phyloP scores from a whole-genome alignment of 1,140 invertebrate genomes.

The Uloborus diversus region DNA sequence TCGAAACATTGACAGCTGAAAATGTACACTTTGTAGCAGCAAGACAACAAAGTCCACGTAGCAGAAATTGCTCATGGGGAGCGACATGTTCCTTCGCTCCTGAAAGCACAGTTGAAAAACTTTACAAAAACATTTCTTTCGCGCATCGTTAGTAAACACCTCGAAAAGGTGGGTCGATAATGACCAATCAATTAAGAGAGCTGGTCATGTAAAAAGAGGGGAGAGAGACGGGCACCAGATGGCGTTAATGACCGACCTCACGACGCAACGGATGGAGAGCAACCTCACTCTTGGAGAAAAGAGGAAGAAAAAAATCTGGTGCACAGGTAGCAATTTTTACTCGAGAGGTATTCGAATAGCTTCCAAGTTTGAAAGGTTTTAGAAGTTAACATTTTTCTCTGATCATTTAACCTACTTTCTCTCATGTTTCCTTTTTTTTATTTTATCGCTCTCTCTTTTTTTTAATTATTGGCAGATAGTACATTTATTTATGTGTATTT shows the following conservation, averaged over 20 bases:
- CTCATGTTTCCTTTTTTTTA: neutral
- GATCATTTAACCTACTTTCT: neutral
- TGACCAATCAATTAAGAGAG: conserved; percentile 52
- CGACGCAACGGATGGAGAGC: neutral
- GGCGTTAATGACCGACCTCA: conserved; percentile 45
- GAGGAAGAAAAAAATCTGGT: too few relatives aligned
- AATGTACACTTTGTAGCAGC: too few relatives aligned
- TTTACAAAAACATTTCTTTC: too few relatives aligned
- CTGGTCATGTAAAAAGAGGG: neutral
- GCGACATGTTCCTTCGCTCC: too few relatives aligned
- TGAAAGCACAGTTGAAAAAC: too few relatives aligned
- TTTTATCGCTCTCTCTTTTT: neutral
- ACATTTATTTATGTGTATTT: too few relatives aligned
- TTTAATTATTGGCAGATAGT: too few relatives aligned
- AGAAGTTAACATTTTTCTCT: neutral
- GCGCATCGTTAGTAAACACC: neutral
- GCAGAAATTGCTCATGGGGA: too few relatives aligned
- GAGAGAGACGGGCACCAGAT: conserved; percentile 32
- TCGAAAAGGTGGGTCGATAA: conserved; percentile 41
- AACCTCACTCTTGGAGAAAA: neutral
- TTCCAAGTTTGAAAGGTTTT: neutral
- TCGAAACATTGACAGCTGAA: too few relatives aligned
- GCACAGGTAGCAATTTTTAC: too few relatives aligned
- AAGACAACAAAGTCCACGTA: too few relatives aligned
- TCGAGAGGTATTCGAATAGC: neutral